phyloP scores from a whole-genome alignment of 2,888 invertebrate genomes.

The Caenorhabditis sp. region DNA sequence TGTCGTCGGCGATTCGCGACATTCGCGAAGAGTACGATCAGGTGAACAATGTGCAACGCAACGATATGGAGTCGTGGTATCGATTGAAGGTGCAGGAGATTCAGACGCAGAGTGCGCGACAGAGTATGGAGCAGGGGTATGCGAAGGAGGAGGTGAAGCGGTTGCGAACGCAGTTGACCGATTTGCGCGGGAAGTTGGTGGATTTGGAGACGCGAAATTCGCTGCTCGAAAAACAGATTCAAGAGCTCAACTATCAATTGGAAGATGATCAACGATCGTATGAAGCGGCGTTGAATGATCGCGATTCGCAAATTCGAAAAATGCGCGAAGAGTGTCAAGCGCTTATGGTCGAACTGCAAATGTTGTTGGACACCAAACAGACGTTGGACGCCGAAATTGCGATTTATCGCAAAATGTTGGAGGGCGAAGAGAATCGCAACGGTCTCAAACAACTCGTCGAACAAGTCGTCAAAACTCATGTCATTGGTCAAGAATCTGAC shows the following conservation, averaged over 20 bases:
- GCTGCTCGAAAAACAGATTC: constrained; percentile 73
- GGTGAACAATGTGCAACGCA: constrained; percentile 71
- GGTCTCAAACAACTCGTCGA: constrained; percentile 70
- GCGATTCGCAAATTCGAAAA: constrained; percentile 71
- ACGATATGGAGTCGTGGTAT: constrained; percentile 74
- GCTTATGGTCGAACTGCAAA: constrained; percentile 72
- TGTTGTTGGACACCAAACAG: constrained; percentile 74
- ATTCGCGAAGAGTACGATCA: constrained; percentile 74
- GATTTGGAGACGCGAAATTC: constrained; percentile 73
- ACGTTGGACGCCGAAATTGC: constrained; percentile 75
- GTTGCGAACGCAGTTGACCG: constrained; percentile 72
- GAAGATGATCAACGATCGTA: constrained; percentile 73
- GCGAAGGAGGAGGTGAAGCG: constrained; percentile 73
- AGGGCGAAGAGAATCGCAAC: constrained; percentile 74
- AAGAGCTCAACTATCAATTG: constrained; percentile 73
- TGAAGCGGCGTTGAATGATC: constrained; percentile 72
- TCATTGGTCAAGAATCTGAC: constrained; percentile 65
- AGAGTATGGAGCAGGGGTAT: constrained; percentile 72
- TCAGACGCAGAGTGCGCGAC: constrained; percentile 73
- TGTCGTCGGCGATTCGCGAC: constrained; percentile 74
- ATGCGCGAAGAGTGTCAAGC: constrained; percentile 71
- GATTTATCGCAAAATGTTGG: constrained; percentile 75
- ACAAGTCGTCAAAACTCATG: constrained; percentile 70
- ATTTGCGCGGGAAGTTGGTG: constrained; percentile 72
- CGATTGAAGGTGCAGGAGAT: constrained; percentile 75